These are phyloP conservation scores for Falco biarmicus DNA, from an alignment of 2,797 vertebrate genomes.

Conservation along the genomic window DNA sequence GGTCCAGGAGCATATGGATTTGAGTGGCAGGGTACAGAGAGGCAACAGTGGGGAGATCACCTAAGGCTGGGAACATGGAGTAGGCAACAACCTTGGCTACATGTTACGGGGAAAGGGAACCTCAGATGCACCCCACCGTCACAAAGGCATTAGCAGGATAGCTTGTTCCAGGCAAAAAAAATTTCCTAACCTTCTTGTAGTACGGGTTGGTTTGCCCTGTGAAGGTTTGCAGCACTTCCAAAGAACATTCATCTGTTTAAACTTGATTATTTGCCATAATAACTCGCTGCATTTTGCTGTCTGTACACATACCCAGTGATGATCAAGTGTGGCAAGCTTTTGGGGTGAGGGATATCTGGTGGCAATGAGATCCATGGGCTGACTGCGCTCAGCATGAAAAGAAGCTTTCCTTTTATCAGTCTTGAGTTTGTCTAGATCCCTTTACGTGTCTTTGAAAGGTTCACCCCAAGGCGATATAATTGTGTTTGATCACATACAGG, in stretches of 20 bases:
- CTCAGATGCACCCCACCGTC: neutral
- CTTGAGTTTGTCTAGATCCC: conserved; percentile 42
- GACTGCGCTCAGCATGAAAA: neutral
- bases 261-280: neutral
- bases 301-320: neutral
- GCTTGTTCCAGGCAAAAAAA: neutral
- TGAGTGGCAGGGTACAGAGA: neutral
- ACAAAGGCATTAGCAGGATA: neutral
- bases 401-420: conserved; percentile 42
- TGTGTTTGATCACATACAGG: conserved; percentile 57
- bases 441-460: conserved; percentile 50
- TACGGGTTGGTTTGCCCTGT: neutral
- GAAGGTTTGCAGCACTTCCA: neutral
- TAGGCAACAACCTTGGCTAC: accelerated
- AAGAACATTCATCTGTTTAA: neutral
- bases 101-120: neutral
- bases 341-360: neutral
- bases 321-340: conserved; percentile 14
- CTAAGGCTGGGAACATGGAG: neutral
- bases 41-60: neutral
- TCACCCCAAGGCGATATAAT: conserved; percentile 52
- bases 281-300: neutral
- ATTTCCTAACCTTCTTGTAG: neutral
- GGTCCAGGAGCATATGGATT: neutral
- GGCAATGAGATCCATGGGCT: neutral